Conservation (phyloP, 2,888 invertebrate species). For the Molorchus minor region DNA sequence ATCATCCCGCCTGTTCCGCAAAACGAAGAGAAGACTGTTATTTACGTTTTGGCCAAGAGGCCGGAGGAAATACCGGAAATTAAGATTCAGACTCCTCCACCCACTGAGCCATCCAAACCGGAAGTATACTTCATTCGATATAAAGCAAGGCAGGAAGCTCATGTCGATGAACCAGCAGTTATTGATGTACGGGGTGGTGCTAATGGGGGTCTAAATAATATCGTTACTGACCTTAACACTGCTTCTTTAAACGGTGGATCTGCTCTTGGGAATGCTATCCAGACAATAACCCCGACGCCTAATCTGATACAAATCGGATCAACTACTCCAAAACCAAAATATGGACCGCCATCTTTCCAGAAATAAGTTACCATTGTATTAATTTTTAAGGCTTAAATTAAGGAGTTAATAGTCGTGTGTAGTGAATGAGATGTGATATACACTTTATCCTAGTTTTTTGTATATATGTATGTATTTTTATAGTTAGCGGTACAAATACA, state of each 20-base stretch:
- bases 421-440: no score
- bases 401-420: no score
- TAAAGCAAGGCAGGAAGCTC: background rate
- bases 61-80: slow-evolving; percentile 70
- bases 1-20: slow-evolving; percentile 80
- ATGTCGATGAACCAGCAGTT: background rate
- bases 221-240: slow-evolving; percentile 4
- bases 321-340: background rate
- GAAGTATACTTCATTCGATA: slow-evolving; percentile 67
- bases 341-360: slow-evolving; percentile 1
- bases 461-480: no score
- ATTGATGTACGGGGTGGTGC: background rate
- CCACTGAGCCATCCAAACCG: slow-evolving; percentile 85
- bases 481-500: no score
- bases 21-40: slow-evolving; percentile 86
- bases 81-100: slow-evolving; percentile 76
- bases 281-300: background rate
- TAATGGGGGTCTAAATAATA: background rate
- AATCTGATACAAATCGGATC: background rate
- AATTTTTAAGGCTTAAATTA: no score
- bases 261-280: slow-evolving; percentile 2
- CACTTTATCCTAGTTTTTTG: no score
- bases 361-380: no score
- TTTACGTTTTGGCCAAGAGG: slow-evolving; percentile 87
- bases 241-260: slow-evolving; percentile 16